These are phyloP conservation scores for Osmoderma eremita DNA, from an alignment of 2,888 invertebrate species.

Conservation along the genomic window DNA sequence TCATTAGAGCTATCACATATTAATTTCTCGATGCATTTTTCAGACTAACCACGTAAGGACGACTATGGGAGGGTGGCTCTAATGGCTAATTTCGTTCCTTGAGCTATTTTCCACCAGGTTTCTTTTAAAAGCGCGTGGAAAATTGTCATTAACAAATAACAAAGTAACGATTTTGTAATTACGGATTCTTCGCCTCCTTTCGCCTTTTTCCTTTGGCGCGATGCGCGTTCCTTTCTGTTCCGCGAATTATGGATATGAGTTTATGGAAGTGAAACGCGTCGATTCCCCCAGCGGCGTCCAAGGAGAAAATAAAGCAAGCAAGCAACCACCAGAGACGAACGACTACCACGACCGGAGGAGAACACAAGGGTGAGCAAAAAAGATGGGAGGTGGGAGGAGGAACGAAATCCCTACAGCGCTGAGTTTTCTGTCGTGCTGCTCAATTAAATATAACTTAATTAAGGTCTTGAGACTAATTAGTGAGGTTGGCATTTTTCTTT, in stretches of 20 bases:
- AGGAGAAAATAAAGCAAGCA: constrained; percentile 32
- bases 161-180: constrained; percentile 40
- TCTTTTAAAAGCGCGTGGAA: not conserved
- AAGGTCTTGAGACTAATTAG: constrained; percentile 75
- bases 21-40: too few relatives aligned
- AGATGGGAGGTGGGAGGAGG: constrained; percentile 47
- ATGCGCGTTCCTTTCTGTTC: constrained; percentile 3
- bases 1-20: too few relatives aligned
- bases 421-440: constrained; percentile 60
- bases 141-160: constrained; percentile 25
- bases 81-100: not conserved
- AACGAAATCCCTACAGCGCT: constrained; percentile 53
- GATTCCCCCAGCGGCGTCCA: constrained; percentile 19
- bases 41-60: too few relatives aligned
- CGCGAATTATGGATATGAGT: constrained; percentile 30
- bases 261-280: constrained; percentile 34
- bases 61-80: not conserved
- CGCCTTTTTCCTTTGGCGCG: constrained; percentile 3
- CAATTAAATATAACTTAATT: constrained; percentile 76
- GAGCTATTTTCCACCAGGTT: constrained; percentile 4
- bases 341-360: too few relatives aligned
- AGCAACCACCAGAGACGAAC: constrained; percentile 30
- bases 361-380: constrained; percentile 48
- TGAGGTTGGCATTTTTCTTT: constrained; percentile 52
- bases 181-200: constrained; percentile 16